Base-by-base conservation (phyloP, 2,797 vertebrate genomes). In the Carapus acus region DNA sequence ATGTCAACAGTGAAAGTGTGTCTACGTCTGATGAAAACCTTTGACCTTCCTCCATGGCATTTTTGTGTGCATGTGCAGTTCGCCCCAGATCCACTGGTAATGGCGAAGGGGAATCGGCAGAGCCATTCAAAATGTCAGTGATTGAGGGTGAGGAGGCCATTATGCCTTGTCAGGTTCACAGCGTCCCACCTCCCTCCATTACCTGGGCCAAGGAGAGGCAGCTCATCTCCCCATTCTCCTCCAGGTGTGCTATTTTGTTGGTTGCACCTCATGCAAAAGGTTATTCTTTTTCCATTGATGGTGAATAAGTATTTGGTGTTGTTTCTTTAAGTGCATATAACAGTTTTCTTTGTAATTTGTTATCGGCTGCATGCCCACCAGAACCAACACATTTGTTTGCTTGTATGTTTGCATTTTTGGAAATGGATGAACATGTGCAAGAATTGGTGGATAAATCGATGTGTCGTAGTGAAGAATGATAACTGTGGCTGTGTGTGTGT, bases 161-260 rank as follows among this genome's bases (percentile, higher is more conserved):
- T 7, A 87, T 99, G 47, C 92, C 92, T 0, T 99, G 96, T 67
- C 91, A 96, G 56, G 91, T 96, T 37, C 89, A 85, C 69, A 95
- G 96, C 69, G 79, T 90, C 47, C 96, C 96, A 12, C 94, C 94
- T 11, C 93, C 96, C 14, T 69, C 90, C 59, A 87, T 98, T 60
- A 92, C 87, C 62, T 99, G 96, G 96, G 91, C 95, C 76, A 96
- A 90, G 77, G 94, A 94, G 69, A 87, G 63, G 56, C 95, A 93
- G 43, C 90, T 96, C 62, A 90, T 99, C 74, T 98, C 96, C 43
- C 96, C 96, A 0, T 93, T 92, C 76, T 97, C 96, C 52, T 86
- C 88, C 38, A 93, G 96, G 95, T 96, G 89, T 80, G 49, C 52
- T 40, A 49, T n/a, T n/a, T n/a, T n/a, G n/a, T n/a, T n/a, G n/a